These are phyloP conservation scores for Eulacestoma nigropectus DNA, from an alignment of 2,113 vertebrate species.

Conservation along the genomic window DNA sequence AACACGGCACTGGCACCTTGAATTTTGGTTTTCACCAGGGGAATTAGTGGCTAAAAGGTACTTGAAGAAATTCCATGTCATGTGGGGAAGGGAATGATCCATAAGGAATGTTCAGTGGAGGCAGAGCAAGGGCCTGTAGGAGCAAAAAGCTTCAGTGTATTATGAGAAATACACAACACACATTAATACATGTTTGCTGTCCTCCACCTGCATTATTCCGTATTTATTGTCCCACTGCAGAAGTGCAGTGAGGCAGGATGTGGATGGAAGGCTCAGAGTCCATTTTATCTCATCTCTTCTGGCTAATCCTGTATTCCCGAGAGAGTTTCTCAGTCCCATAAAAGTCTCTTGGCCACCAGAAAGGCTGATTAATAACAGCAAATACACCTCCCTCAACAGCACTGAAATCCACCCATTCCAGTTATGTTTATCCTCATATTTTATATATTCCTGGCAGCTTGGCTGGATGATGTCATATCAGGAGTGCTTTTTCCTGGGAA, in stretches of 20 bases:
- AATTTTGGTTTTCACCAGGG: neutral
- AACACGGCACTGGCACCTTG: neutral
- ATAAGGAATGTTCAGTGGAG: neutral
- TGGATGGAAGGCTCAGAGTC: neutral
- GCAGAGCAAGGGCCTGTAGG: neutral
- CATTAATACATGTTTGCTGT: neutral
- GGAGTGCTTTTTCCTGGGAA: neutral
- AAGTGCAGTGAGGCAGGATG: neutral
- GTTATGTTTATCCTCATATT: neutral
- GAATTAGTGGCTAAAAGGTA: neutral
- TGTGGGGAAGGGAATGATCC: neutral
- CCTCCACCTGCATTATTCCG: neutral
- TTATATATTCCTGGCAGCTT: neutral
- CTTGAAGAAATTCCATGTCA: neutral
- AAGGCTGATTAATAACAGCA: neutral
- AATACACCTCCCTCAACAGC: neutral
- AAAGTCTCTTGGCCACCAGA: neutral
- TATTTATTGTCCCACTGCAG: neutral
- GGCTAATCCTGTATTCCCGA: neutral
- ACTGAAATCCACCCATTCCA: neutral
- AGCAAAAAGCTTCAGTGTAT: neutral
- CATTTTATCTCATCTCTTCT: neutral
- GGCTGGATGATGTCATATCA: neutral
- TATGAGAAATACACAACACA: neutral
- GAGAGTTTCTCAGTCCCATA: neutral